Evolutionary conservation across 2,888 invertebrate species (phyloP).

Genomic region (Altica lythri): DNA sequence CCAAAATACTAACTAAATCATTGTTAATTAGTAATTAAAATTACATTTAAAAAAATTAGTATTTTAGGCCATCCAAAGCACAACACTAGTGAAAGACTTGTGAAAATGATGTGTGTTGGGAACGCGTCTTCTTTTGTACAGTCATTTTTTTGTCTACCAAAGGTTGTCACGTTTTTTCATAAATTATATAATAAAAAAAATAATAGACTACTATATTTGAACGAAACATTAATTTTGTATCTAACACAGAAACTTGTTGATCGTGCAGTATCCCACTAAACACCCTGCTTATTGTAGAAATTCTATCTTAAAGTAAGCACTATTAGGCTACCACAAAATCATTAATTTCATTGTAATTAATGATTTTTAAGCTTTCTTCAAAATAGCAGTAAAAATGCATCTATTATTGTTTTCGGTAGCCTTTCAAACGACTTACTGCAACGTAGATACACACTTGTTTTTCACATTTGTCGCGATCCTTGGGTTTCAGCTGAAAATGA

Average conservation of each 20-base stretch:
- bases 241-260: neutral
- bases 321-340: slow-evolving; percentile 4
- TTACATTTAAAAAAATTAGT: slow-evolving; percentile 18
- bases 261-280: slow-evolving; percentile 6
- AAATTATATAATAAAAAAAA: slow-evolving; percentile 5
- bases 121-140: slow-evolving; percentile 29
- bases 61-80: slow-evolving; percentile 30
- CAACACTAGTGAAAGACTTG: slow-evolving; percentile 28
- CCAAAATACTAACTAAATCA: slow-evolving; percentile 29
- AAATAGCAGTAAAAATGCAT: too few species aligned
- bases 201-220: slow-evolving; percentile 10
- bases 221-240: neutral
- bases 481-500: slow-evolving; percentile 25
- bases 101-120: slow-evolving; percentile 35
- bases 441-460: slow-evolving; percentile 13
- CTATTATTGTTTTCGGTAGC: slow-evolving; percentile 4
- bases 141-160: slow-evolving; percentile 22
- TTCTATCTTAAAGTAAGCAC: slow-evolving; percentile 11
- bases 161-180: slow-evolving; percentile 34
- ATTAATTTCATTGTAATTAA: too few species aligned
- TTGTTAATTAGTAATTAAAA: neutral
- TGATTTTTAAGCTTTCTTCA: too few species aligned
- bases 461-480: slow-evolving; percentile 16
- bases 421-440: slow-evolving; percentile 2
- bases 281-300: slow-evolving; percentile 4